Base-by-base conservation (phyloP, 2,113 vertebrate genomes). In the Grallaria varia region DNA sequence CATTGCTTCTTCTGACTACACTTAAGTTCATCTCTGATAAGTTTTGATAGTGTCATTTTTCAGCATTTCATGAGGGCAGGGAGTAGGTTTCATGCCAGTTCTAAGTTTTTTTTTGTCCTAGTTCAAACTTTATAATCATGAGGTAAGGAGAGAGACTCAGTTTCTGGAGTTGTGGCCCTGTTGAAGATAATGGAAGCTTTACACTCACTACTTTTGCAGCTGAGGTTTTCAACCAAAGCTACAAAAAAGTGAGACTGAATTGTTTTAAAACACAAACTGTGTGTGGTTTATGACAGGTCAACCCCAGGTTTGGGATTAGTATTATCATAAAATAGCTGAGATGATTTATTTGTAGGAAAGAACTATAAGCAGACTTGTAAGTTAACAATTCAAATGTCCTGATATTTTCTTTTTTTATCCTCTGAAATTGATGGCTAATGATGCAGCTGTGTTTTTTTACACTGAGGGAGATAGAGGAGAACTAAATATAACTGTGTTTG, bases 231-330 rank as follows among this genome's bases (percentile, higher is more conserved):
- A 62, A 27, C 3, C 12, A 87, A 63, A 88, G 4, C 6, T n/a
- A 37, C 3, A 18, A 44, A 40, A 35, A 62, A 40, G 1, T 28
- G 13, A 47, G 6, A 56, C 25, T 58, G 42, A 52, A 53, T 12
- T 3, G 0, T 55, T 88, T 56, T 42, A 24, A 68, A n/a, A 12
- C 6, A 0, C 2, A 27, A 40, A 27, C 4, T 28, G 3, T 21
- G 16, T 19, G 9, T 56, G 18, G 14, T 68, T 72, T 60, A 42
- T 66, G 40, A 35, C 30, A 42, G 3, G 1, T 33, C 56, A 35
- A 50, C 47, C 15, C 14, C 3, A 2, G 10, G 6, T 69, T 82
- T 93, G 31, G 9, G 8, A 35, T 75, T 28, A 73, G 7, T 33
- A 35, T 69, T 58, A 33, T 39, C 12, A 28, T 10, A 49, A 14